Evolutionary conservation across 1,140 invertebrate genomes (phyloP).

Genomic region (Nasonia longicornis): DNA sequence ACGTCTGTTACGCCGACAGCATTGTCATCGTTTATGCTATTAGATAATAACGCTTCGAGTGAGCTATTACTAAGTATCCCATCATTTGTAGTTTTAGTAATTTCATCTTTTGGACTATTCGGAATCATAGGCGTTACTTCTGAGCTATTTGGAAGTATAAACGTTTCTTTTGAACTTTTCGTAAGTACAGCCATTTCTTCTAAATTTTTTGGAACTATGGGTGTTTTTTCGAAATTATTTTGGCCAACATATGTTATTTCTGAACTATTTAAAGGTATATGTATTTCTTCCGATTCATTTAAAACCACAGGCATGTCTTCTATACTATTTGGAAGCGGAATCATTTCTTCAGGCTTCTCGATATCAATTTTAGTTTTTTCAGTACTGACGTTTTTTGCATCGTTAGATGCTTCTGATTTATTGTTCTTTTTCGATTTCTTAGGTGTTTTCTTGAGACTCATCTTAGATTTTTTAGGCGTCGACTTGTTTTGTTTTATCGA

Average conservation of each 20-base stretch:
- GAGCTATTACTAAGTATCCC: background rate
- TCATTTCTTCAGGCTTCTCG: background rate
- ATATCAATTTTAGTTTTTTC: background rate
- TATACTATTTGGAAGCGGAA: background rate
- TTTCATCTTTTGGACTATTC: background rate
- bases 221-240: no score
- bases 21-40: background rate
- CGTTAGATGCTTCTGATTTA: background rate
- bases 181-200: no score
- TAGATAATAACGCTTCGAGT: conserved; percentile 25
- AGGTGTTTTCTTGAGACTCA: background rate
- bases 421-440: conserved; percentile 1
- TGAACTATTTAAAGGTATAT: no score
- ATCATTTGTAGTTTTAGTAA: background rate
- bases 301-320: background rate
- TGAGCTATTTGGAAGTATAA: no score
- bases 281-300: background rate
- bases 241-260: no score
- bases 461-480: conserved; percentile 9
- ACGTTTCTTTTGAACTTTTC: no score
- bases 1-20: background rate
- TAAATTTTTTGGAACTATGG: no score
- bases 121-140: background rate
- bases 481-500: background rate
- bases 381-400: background rate